Evolutionary conservation across 1,140 invertebrate species (phyloP).

Genomic region (Anthonomus grandis): DNA sequence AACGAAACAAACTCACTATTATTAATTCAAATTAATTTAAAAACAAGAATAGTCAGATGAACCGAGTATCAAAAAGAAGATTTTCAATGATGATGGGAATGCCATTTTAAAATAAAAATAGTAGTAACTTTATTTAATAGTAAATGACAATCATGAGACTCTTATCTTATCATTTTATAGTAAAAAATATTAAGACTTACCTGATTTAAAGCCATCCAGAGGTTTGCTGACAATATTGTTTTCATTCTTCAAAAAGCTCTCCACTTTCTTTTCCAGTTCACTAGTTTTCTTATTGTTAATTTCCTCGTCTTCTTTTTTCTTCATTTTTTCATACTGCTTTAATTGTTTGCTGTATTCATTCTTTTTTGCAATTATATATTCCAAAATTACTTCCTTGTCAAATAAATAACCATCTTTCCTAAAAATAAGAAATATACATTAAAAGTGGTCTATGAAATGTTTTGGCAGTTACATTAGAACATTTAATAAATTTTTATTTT

Average conservation of each 20-base stretch:
- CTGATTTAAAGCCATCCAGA: constrained; percentile 49
- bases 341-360: constrained; percentile 84
- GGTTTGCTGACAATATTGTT: constrained; percentile 64
- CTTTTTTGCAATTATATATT: constrained; percentile 95
- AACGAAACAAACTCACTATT: too few species aligned
- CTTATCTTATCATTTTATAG: too few species aligned
- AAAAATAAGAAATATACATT: constrained; percentile 26
- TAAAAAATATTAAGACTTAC: too few species aligned
- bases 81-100: too few species aligned
- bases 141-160: too few species aligned
- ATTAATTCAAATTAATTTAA: too few species aligned
- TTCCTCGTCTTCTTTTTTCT: constrained; percentile 67
- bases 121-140: not conserved
- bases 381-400: constrained; percentile 95
- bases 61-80: too few species aligned
- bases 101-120: not conserved
- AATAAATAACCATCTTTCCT: constrained; percentile 92
- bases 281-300: constrained; percentile 62
- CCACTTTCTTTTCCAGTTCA: constrained; percentile 66
- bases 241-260: constrained; percentile 75
- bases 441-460: not conserved
- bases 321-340: constrained; percentile 92
- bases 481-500: too few species aligned
- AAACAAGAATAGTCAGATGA: too few species aligned
- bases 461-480: too few species aligned